A percentile compares a stretch with the other conserved stretches of the same genome.
These are phyloP conservation scores for Sialis fuliginosa DNA, from an alignment of 2,888 invertebrate genomes.

Conservation along the genomic window DNA sequence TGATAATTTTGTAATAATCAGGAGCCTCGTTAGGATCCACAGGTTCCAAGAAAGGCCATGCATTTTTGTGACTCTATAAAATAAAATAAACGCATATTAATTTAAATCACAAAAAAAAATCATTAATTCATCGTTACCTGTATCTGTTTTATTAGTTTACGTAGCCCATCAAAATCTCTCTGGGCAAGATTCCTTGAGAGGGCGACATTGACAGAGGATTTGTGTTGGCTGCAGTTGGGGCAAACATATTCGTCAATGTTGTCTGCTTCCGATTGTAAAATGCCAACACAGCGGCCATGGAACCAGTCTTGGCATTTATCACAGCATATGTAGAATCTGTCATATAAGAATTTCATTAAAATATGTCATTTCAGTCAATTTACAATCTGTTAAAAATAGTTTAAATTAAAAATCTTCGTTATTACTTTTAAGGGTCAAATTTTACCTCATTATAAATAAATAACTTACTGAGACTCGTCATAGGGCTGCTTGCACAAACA, in stretches of 20 bases:
- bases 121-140: constrained; percentile 33
- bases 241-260: constrained; percentile 93
- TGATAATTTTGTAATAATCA: constrained; percentile 90
- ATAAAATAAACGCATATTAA: constrained; percentile 8
- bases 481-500: constrained; percentile 94
- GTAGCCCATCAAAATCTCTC: constrained; percentile 68
- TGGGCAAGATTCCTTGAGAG: constrained; percentile 71
- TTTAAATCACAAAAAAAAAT: constrained; percentile 3
- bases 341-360: constrained; percentile 12
- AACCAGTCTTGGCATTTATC: constrained; percentile 99
- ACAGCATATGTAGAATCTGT: constrained; percentile 95
- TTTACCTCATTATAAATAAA: constrained; percentile 1
- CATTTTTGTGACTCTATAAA: constrained; percentile 74
- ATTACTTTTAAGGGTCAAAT: background rate
- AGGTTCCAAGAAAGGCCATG: constrained; percentile 96
- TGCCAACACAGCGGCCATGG: constrained; percentile 93
- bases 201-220: constrained; percentile 74
- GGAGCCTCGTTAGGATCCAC: constrained; percentile 93
- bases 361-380: background rate
- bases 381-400: background rate
- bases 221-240: constrained; percentile 76
- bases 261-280: constrained; percentile 83
- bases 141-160: constrained; percentile 75
- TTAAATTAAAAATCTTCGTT: constrained; percentile 2
- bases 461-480: constrained; percentile 83